These are phyloP conservation scores for Bolborhynchus lineola DNA, from an alignment of 2,113 vertebrate species.

Conservation along the genomic window DNA sequence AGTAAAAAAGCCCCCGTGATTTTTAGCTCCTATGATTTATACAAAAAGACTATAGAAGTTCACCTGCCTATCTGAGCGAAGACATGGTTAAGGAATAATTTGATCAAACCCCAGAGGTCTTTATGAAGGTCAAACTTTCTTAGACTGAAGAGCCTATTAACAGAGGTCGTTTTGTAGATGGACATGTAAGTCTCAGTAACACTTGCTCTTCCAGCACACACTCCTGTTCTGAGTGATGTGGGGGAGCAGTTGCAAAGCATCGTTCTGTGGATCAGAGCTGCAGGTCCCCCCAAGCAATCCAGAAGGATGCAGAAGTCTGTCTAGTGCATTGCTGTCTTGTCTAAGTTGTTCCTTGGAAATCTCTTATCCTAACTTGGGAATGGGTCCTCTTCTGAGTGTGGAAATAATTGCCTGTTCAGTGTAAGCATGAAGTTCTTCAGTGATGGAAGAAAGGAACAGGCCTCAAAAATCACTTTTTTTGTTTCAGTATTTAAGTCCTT, in stretches of 20 bases:
- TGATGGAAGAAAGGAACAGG: neutral
- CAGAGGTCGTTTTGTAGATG: neutral
- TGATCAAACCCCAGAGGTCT: neutral
- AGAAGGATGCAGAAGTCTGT: neutral
- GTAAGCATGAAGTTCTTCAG: neutral
- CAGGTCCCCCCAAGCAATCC: neutral
- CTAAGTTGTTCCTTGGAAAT: neutral
- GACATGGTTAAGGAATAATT: neutral
- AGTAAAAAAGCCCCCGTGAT: accelerated
- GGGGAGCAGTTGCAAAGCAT: neutral
- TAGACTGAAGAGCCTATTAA: neutral
- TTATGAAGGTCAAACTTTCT: neutral
- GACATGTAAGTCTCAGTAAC: neutral
- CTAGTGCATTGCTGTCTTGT: accelerated
- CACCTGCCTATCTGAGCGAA: neutral
- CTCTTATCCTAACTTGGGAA: accelerated
- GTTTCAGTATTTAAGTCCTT: neutral
- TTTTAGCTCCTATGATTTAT: neutral
- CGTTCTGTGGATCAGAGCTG: accelerated
- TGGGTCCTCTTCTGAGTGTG: accelerated
- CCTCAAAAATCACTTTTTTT: neutral
- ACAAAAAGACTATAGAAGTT: neutral
- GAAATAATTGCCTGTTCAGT: neutral
- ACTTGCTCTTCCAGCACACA: accelerated
- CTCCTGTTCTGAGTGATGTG: accelerated